Percentiles rank a stretch among this genome's conserved stretches.
These are phyloP conservation scores for Epicauta chinensis DNA, from an alignment of 1,140 invertebrate genomes.

Conservation along the genomic window DNA sequence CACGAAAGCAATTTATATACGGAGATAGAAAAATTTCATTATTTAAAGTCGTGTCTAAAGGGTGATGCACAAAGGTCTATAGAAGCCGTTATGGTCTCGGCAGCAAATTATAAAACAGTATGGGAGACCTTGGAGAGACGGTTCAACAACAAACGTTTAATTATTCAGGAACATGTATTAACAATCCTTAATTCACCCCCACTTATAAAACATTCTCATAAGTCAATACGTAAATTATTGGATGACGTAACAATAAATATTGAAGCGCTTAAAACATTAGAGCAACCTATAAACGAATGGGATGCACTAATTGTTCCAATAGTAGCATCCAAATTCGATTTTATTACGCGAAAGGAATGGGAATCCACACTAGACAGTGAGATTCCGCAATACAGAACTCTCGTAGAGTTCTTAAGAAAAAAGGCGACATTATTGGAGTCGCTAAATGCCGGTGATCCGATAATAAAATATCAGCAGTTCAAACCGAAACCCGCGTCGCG, in stretches of 20 bases:
- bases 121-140: constrained; percentile 33
- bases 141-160: constrained; percentile 36
- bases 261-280: neutral
- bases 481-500: neutral
- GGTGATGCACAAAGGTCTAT: no score
- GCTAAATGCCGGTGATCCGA: no score
- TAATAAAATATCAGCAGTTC: neutral
- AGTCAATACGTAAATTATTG: constrained; percentile 30
- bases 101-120: constrained; percentile 32
- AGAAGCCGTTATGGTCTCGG: constrained; percentile 8
- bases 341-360: neutral
- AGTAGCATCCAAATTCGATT: constrained; percentile 3
- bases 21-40: no score
- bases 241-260: constrained; percentile 12
- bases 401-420: neutral
- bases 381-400: neutral
- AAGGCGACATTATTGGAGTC: neutral
- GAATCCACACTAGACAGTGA: neutral
- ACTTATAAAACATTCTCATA: constrained; percentile 20
- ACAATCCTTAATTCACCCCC: constrained; percentile 25
- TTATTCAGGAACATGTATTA: constrained; percentile 33
- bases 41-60: no score
- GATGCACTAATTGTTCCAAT: neutral
- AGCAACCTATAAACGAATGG: neutral
- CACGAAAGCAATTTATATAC: constrained; percentile 1